Conservation (phyloP, 2,113 vertebrate genomes). For the Myotis lucifugus region DNA sequence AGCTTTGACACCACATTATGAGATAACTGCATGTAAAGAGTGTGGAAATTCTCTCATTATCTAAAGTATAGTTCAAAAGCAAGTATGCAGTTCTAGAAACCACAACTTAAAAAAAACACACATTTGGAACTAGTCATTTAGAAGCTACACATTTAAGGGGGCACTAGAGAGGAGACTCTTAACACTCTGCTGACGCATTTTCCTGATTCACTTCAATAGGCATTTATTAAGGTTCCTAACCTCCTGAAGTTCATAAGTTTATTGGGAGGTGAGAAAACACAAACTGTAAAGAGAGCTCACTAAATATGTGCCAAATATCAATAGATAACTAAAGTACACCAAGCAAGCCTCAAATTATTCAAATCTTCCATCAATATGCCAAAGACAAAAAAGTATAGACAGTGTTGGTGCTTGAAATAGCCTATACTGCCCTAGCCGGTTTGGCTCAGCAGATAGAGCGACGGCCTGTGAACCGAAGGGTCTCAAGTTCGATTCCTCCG, state of each 20-base stretch:
- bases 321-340: conserved; percentile 3
- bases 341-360: not conserved
- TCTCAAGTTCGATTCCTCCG: too few species aligned
- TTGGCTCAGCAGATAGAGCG: too few species aligned
- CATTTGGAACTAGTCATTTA: not conserved
- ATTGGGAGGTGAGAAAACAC: not conserved
- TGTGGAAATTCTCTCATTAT: not conserved
- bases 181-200: not conserved
- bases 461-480: too few species aligned
- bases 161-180: not conserved
- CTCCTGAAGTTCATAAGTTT: not conserved
- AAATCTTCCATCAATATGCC: conserved; percentile 25
- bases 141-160: not conserved
- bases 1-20: not conserved
- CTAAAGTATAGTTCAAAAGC: not conserved
- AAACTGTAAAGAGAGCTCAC: not conserved
- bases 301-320: conserved; percentile 34
- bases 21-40: not conserved
- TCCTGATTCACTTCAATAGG: not conserved
- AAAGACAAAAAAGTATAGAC: conserved; percentile 35
- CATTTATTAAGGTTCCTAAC: not conserved
- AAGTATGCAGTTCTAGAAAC: not conserved
- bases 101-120: not conserved
- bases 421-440: not conserved
- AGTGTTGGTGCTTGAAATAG: conserved; percentile 3